Evolutionary conservation across 2,888 invertebrate genomes (phyloP).

Genomic region (Athalia circularis): DNA sequence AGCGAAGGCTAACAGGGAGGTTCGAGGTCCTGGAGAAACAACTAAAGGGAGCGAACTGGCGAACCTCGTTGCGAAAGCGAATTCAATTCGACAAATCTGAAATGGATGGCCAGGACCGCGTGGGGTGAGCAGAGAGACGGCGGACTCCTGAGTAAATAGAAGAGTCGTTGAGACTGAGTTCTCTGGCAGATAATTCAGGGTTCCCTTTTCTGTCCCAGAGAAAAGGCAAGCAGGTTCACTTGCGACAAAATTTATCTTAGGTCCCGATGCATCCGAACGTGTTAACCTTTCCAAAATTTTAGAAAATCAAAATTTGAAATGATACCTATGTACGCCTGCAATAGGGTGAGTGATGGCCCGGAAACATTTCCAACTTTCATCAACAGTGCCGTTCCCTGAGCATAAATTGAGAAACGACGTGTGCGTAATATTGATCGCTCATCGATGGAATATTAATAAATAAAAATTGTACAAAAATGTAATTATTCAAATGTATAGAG

Average conservation of each 20-base stretch:
- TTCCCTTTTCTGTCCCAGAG: slow-evolving; percentile 51
- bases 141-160: slow-evolving; percentile 58
- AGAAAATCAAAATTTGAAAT: slow-evolving; percentile 15
- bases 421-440: too few species aligned
- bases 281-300: slow-evolving; percentile 19
- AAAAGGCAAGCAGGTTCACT: neutral
- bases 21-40: slow-evolving; percentile 19
- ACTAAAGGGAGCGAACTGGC: slow-evolving; percentile 22
- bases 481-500: neutral
- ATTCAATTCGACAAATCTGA: slow-evolving; percentile 62
- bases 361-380: too few species aligned
- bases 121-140: slow-evolving; percentile 24
- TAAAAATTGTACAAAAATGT: too few species aligned
- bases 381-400: too few species aligned
- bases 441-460: too few species aligned
- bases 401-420: too few species aligned
- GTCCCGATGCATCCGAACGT: slow-evolving; percentile 45
- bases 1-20: neutral
- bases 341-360: neutral
- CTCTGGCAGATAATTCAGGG: slow-evolving; percentile 59
- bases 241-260: slow-evolving; percentile 47
- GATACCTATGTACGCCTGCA: neutral
- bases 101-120: slow-evolving; percentile 54
- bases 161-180: slow-evolving; percentile 54
- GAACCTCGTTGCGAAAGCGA: slow-evolving; percentile 46